These are phyloP conservation scores for Symphodus melops DNA, from an alignment of 2,113 vertebrate species.

Conservation along the genomic window DNA sequence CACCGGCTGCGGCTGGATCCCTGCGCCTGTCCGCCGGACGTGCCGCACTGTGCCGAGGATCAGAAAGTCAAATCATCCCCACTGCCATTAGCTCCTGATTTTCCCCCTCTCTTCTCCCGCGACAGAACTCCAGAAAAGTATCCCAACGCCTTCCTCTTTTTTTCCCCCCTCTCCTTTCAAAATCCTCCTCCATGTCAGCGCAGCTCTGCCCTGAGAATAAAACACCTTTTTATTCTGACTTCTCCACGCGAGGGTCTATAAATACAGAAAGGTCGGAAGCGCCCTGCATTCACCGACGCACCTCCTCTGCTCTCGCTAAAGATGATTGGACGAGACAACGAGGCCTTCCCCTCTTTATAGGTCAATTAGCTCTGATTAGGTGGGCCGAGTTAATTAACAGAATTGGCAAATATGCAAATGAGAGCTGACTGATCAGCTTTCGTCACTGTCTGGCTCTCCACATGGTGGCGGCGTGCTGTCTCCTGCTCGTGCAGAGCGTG, in stretches of 20 bases:
- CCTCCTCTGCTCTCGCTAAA: conserved; percentile 83
- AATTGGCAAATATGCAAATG: conserved; percentile 87
- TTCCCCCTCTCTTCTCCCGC: conserved; percentile 76
- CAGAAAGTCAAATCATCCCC: conserved; percentile 48
- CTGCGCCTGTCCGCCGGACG: conserved; percentile 57
- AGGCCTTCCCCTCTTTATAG: conserved; percentile 90
- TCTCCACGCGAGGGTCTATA: conserved; percentile 60
- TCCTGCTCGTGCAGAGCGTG: conserved; percentile 67
- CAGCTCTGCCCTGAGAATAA: conserved; percentile 67
- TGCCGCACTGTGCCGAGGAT: conserved; percentile 40
- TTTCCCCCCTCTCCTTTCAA: conserved; percentile 49
- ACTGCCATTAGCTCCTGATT: conserved; percentile 87
- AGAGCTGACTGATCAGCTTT: conserved; percentile 78
- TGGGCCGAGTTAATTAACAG: conserved; percentile 89
- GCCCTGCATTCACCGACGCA: conserved; percentile 81
- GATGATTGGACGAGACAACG: conserved; percentile 88
- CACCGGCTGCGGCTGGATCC: conserved; percentile 48
- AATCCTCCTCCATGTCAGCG: conserved; percentile 60
- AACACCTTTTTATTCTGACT: conserved; percentile 50
- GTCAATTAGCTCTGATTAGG: conserved; percentile 93
- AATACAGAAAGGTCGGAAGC: conserved; percentile 81
- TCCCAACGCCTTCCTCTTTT: conserved; percentile 81
- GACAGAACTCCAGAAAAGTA: background rate
- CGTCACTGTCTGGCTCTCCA: conserved; percentile 70
- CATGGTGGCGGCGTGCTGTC: conserved; percentile 49